Evolutionary conservation across 2,888 invertebrate genomes (phyloP).

Genomic region (Catocala nupta): DNA sequence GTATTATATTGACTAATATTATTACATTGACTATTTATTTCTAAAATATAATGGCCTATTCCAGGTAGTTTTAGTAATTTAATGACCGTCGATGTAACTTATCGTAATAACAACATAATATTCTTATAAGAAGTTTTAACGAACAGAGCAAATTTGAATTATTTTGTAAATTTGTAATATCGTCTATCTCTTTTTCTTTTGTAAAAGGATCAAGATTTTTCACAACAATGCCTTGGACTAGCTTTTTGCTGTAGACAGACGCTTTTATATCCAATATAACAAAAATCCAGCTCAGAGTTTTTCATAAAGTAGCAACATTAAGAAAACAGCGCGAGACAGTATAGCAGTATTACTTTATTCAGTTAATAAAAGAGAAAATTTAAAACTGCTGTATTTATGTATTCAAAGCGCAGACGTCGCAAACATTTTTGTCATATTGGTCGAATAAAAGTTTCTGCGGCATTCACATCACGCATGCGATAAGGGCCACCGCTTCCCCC

Average conservation of each 20-base stretch:
- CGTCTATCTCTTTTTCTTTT: too few species aligned
- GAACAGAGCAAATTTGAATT: too few species aligned
- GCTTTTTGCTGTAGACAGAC: background rate
- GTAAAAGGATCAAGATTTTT: too few species aligned
- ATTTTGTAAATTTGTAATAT: too few species aligned
- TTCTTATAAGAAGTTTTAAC: too few species aligned
- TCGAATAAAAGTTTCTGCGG: slow-evolving; percentile 69
- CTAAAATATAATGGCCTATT: too few species aligned
- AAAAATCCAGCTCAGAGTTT: background rate
- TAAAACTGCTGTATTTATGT: slow-evolving; percentile 63
- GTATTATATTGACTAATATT: too few species aligned
- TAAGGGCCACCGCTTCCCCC: slow-evolving; percentile 74
- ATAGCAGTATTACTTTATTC: background rate
- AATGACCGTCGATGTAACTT: too few species aligned
- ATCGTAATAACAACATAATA: too few species aligned
- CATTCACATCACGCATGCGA: slow-evolving; percentile 78
- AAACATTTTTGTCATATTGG: slow-evolving; percentile 79
- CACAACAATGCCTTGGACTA: too few species aligned
- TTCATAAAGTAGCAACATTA: background rate
- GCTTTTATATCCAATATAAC: slow-evolving; percentile 1
- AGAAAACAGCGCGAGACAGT: background rate
- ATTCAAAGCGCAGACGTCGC: slow-evolving; percentile 75
- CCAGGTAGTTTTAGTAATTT: too few species aligned
- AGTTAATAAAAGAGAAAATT: slow-evolving; percentile 47
- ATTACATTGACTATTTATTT: too few species aligned